These are phyloP conservation scores for Xenus cinereus DNA, from an alignment of 2,113 vertebrate species.

Conservation along the genomic window DNA sequence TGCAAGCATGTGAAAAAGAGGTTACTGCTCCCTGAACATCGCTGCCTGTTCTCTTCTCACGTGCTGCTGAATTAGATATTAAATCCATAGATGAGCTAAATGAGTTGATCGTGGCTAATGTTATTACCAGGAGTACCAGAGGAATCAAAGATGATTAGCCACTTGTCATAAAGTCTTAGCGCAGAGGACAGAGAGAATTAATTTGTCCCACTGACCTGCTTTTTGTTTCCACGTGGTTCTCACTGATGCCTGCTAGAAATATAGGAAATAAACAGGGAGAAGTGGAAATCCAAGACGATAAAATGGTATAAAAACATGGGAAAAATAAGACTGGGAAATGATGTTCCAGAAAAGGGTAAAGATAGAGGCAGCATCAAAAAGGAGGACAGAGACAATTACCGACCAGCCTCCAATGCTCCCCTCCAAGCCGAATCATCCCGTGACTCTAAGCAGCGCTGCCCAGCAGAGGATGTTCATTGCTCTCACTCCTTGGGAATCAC, in stretches of 20 bases:
- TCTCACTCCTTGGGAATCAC: background rate
- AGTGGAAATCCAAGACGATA: background rate
- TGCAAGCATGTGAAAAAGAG: background rate
- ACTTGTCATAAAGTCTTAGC: slow-evolving; percentile 34
- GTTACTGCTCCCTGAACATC: background rate
- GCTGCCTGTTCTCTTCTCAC: background rate
- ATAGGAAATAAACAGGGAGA: background rate
- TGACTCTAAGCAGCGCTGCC: rapidly evolving
- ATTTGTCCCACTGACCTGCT: slow-evolving; percentile 39
- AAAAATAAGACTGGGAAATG: background rate
- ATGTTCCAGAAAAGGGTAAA: background rate
- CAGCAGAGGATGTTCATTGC: background rate
- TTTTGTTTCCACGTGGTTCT: background rate
- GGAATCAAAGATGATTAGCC: slow-evolving; percentile 46
- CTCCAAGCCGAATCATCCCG: background rate
- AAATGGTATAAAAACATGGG: background rate
- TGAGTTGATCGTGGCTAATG: slow-evolving; percentile 16
- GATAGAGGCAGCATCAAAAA: background rate
- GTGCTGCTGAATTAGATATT: background rate
- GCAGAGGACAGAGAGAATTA: background rate
- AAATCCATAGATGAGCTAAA: slow-evolving; percentile 34
- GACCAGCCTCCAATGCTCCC: rapidly evolving
- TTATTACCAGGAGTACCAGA: slow-evolving; percentile 6
- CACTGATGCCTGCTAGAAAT: background rate
- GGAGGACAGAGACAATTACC: background rate